Base-by-base conservation (phyloP, 2,113 vertebrate genomes). In the Grammomys dolichurus region DNA sequence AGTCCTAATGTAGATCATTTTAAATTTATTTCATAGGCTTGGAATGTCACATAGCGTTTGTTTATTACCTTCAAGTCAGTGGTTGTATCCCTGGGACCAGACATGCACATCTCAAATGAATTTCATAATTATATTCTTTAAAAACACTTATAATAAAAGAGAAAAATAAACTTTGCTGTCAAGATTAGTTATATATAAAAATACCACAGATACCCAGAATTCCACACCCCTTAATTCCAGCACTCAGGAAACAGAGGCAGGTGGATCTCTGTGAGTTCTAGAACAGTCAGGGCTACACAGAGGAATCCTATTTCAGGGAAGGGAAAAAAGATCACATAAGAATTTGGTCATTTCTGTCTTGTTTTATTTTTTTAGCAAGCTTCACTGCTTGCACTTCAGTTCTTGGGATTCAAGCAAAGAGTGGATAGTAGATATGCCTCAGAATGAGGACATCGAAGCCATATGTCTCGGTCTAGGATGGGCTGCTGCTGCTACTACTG, bases 351-450 rank as follows among this genome's bases (percentile, higher is more conserved):
- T 69, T 96, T 85, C 54, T 92, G 70, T 91, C 9, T 96, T 95
- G 4, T 95, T 96, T 98, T 48, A 70, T 87, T 33, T 86, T 89
- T 97, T 96, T 86, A 99, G 99, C 98, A 99, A 99, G 95, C 98
- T 99, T 46, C 99, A 99, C 95, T 99, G 99, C 96, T 98, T 99
- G 88, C 99, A 99, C 98, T 99, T 99, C 97, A 99, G 98, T 28
- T 99, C 99, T 0, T 99, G 99, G 99, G 99, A 99, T 98, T 98
- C 99, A 72, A 99, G 98, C 82, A 99, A 99, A 97, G 99, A 99
- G 90, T 99, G 99, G 99, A 99, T 99, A 10, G 99, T 99, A 86
- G 99, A 99, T 95, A 98, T 99, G 98, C 99, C 99, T 2, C 96
- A 97, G 70, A 98, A 98, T 60, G 99, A 99, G 96, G 99, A 99